phyloP scores from a whole-genome alignment of 2,113 vertebrate species.

The Leptobrachium ailaonicum region DNA sequence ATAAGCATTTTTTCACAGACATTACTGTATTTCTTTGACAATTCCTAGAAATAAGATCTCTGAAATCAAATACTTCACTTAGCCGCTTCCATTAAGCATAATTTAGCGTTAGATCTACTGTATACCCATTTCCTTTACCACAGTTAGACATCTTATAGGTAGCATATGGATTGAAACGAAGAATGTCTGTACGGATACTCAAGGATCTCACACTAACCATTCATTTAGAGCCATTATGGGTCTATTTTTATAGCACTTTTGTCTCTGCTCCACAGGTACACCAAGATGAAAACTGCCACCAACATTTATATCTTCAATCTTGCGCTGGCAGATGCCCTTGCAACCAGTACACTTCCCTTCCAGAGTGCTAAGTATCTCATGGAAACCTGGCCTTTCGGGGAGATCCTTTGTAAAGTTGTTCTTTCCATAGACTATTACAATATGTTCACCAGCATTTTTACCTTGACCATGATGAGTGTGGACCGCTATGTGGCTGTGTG shows the following conservation, averaged over 20 bases:
- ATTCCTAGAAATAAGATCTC: too few species aligned
- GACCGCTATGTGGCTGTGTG: conserved; percentile 95
- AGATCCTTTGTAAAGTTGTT: conserved; percentile 85
- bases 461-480: conserved; percentile 97
- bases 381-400: conserved; percentile 92
- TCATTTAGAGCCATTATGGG: too few species aligned
- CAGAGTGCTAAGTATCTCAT: conserved; percentile 95
- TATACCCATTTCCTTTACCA: too few species aligned
- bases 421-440: conserved; percentile 98
- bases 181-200: too few species aligned
- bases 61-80: too few species aligned
- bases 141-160: too few species aligned
- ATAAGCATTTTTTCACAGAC: too few species aligned
- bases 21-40: too few species aligned
- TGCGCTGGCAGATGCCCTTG: conserved; percentile 85
- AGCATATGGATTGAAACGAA: too few species aligned
- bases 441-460: conserved; percentile 98
- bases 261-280: conserved; percentile 76
- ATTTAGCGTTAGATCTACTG: too few species aligned
- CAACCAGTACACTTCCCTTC: conserved; percentile 95
- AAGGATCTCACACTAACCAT: too few species aligned
- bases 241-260: conserved; percentile 3
- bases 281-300: conserved; percentile 97
- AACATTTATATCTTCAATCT: conserved; percentile 99
- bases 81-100: too few species aligned